Base-by-base conservation (phyloP, 2,113 vertebrate species). In the Sarotherodon lohbergeri region DNA sequence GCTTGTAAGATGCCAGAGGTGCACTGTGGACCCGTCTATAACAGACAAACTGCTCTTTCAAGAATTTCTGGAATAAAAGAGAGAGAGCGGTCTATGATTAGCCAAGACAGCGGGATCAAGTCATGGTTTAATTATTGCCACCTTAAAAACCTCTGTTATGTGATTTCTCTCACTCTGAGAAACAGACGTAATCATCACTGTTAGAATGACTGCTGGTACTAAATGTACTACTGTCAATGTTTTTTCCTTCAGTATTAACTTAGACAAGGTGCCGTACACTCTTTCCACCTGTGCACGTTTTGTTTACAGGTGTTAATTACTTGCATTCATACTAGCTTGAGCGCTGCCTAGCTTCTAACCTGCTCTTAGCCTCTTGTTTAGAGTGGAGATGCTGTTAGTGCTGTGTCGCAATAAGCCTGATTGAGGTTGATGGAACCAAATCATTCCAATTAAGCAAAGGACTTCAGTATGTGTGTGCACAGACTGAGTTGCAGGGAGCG, bases 361-460 rank as follows among this genome's bases (percentile, higher is more conserved):
- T 85, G 90, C 85, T 83, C 29, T 83, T 43, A 41, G 66, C 54
- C 80, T 89, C 8, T 39, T 71, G 43, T 46, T 85, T 55, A 50
- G 55, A 78, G 41, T 27, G 82, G 22, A 84, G 84, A 84, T 81
- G 68, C 39, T 86, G 50, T 56, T 8, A 5, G 59, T 7, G 48
- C 61, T 84, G 32, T 36, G 66, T 48, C 22, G 17, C 66, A 85
- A 50, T 83, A 83, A 89, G 34, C 71, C 86, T 81, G 89, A 92
- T 83, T 82, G 73, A 87, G 29, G 12, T 68, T 89, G 89, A 91
- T 89, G 83, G 80, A 81, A 82, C 48, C 48, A 79, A 85, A 86
- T 82, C 14, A 82, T 89, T 83, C 36, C 80, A 86, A 91, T 93
- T 22, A 90, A 80, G 29, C 56, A 32, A 29, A 78, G 78, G 46